Base-by-base conservation (phyloP, 2,888 invertebrate species). In the Atrina japonica region DNA sequence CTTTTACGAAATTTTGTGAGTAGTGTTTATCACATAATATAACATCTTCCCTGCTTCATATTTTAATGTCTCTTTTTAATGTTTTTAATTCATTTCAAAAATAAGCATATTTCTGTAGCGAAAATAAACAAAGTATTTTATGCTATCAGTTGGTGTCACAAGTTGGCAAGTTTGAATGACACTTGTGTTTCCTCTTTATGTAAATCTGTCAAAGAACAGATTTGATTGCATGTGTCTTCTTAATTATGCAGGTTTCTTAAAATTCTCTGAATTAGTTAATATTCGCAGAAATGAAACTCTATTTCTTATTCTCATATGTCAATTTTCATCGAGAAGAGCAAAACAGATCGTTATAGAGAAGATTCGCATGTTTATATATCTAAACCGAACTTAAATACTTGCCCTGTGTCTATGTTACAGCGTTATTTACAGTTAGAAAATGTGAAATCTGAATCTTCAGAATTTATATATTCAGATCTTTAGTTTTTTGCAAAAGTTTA, bases 181-280 rank as follows among this genome's bases (percentile, higher is more conserved):
- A 64, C 66, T 9, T 69, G 73, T 61, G n/a, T n/a, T n/a, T 73
- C 69, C 29, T 25, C 30, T 9, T 40, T 73, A 18, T 55, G 60
- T 16, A 49, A 41, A 14, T 60, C 35, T n/a, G 49, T 49, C 14
- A 67, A 60, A 45, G 45, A 72, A 27, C 23, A 18, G 58, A 41
- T 21, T 58, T 23, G 18, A 40, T 16, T 58, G 58, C 40, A 58
- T 58, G 41, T 41, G 41, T 18, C 11, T 58, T 9, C 6, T 58
- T 3, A 43, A 14, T 21, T 58, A 40, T 23, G 30, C 58, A 3
- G 43, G 43, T n/a, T 58, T 56, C 35, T 35, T 56, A 14, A 56
- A 40, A 35, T 56, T 56, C 30, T 56, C 56, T n/a, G 56, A 56
- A 35, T 40, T 35, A 7, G 40, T 56, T 7, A 35, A n/a, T 40